Conservation (phyloP, 2,113 vertebrate species). For the Austrofundulus limnaeus region DNA sequence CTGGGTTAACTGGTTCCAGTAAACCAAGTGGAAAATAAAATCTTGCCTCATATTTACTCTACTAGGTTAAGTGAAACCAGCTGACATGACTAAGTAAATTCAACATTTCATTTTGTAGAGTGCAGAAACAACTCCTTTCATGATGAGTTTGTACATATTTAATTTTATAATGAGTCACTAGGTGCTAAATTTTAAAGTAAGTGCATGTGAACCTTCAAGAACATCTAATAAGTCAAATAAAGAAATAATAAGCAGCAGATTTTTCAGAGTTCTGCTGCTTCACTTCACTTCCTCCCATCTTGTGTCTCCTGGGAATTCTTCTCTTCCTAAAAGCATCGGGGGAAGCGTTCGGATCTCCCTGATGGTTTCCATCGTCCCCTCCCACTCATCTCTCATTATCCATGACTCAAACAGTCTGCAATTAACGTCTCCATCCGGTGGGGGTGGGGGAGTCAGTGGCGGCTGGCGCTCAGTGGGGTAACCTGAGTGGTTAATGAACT, state of each 20-base stretch:
- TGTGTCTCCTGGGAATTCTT: not conserved
- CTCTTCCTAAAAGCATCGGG: conserved; percentile 11
- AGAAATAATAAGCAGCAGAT: too few species aligned
- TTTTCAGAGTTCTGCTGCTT: not conserved
- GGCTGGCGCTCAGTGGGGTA: conserved; percentile 25
- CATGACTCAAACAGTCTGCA: conserved; percentile 39
- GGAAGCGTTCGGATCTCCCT: not conserved
- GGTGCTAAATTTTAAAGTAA: too few species aligned
- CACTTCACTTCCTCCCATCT: conserved; percentile 5
- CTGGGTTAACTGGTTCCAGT: too few species aligned
- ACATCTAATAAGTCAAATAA: conserved; percentile 35
- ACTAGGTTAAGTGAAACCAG: too few species aligned
- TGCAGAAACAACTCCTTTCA: too few species aligned
- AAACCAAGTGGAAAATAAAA: too few species aligned
- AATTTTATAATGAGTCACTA: too few species aligned
- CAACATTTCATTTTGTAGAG: too few species aligned
- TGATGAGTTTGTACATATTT: too few species aligned
- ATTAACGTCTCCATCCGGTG: conserved; percentile 33
- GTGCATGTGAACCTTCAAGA: not conserved
- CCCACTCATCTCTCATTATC: conserved; percentile 39
- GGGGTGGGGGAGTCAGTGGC: conserved; percentile 27
- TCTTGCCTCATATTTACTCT: too few species aligned
- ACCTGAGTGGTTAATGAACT: conserved; percentile 65
- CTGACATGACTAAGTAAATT: too few species aligned
- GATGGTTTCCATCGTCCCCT: not conserved